Evolutionary conservation across 2,113 vertebrate genomes (phyloP), one percentile per base, ranked within the genome.

Genomic region (Muntiacus muntjak): DNA sequence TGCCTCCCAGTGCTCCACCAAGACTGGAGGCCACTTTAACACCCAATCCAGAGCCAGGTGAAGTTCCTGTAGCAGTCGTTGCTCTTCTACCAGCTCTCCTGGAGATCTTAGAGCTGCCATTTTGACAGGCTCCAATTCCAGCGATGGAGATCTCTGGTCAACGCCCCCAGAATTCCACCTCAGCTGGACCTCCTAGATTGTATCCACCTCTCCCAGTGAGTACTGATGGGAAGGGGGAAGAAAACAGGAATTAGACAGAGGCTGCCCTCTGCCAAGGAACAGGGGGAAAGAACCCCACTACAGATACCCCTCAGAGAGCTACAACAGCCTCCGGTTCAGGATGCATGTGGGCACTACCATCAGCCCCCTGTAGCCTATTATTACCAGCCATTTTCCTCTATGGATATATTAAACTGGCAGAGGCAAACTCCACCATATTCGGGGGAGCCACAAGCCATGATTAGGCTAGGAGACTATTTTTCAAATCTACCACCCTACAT

Each of bases 21-120:
- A 17, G 33, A 21, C 0, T 4, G 2, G 33, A 36, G 64, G 8
- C 64, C 8, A 0, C 64, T 33, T 36, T 67, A 21, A 67, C 7
- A 4, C 33, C 17, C 64, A 21, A 11, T 10, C 4, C 64, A 21
- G 33, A n/a, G 33, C 33, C 33, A 36, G 8, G 8, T 0, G 33
- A 67, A 67, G 64, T 21, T n/a, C 33, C 33, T 36, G 8, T 33
- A 36, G 33, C 2, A 21, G 64, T 0, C 2, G 7, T n/a, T 36
- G 33, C 33, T 67, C 33, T 5, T 67, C 64, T 33, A 19, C 8
- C 64, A 67, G 64, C 64, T 36, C 33, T 67, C 33, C 33, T 7
- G 9, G 64, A 67, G 33, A 11, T 5, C 17, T 1, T 0, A 19
- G 64, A 67, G 64, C 64, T 2, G 0, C 64, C 33, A 10, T 67